Percentiles rank a stretch among this genome's conserved stretches.
phyloP scores from a whole-genome alignment of 2,113 vertebrate genomes.

The Raja brachyura region DNA sequence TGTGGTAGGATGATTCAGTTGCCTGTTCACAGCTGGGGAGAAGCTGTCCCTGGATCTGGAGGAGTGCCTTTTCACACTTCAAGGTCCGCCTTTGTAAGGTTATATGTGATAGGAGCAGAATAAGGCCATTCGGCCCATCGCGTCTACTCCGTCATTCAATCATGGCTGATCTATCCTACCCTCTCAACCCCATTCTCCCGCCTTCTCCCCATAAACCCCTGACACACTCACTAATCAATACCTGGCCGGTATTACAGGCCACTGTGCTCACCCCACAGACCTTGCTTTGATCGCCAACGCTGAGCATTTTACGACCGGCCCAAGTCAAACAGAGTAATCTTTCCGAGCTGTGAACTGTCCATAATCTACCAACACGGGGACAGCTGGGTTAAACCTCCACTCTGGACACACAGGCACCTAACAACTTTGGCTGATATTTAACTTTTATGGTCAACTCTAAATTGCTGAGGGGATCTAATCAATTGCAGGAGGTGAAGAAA shows the following conservation, averaged over 20 bases:
- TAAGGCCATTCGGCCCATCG: no score
- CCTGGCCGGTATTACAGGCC: background rate
- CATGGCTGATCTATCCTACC: no score
- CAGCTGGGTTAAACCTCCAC: background rate
- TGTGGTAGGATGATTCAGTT: no score
- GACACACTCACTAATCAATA: background rate
- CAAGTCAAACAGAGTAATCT: background rate
- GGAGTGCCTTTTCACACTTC: no score
- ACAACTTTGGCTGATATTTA: background rate
- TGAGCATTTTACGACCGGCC: slow-evolving; percentile 3
- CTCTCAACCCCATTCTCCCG: no score
- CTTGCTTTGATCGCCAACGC: background rate
- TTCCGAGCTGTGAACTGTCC: background rate
- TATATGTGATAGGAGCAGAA: no score
- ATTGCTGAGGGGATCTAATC: background rate
- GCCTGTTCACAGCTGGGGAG: no score
- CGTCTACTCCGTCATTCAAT: no score
- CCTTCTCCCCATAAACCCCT: no score
- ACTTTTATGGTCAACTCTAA: background rate
- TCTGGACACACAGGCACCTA: background rate
- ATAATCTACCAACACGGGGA: background rate
- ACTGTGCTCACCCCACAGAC: background rate
- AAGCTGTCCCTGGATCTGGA: no score
- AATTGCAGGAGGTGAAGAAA: background rate
- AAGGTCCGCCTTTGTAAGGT: no score